Evolutionary conservation across 1,140 invertebrate genomes (phyloP).

Genomic region (Camponotus vicinus): DNA sequence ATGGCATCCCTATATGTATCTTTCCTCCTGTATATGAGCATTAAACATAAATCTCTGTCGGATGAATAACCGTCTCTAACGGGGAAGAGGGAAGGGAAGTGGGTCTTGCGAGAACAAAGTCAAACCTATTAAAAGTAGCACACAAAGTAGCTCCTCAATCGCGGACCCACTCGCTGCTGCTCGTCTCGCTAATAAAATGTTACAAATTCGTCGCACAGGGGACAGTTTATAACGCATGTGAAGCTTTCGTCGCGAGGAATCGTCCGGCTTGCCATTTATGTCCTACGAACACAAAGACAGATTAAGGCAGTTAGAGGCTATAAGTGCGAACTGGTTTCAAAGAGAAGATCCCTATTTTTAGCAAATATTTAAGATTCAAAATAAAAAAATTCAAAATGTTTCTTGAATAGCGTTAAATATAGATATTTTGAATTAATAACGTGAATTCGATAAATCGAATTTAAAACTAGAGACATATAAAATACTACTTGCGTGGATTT

Average conservation of each 20-base stretch:
- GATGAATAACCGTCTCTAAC: constrained; percentile 78
- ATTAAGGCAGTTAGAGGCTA: constrained; percentile 14
- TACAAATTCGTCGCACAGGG: constrained; percentile 83
- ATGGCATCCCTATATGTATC: constrained; percentile 71
- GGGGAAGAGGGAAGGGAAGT: constrained; percentile 48
- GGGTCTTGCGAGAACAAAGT: constrained; percentile 79
- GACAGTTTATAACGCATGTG: constrained; percentile 80
- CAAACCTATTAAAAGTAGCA: constrained; percentile 79
- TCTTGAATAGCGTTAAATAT: not conserved
- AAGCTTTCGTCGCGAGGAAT: constrained; percentile 77
- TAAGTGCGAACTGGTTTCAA: not conserved
- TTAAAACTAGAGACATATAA: not conserved
- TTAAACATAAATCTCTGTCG: constrained; percentile 76
- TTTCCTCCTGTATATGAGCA: constrained; percentile 65
- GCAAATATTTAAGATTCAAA: not conserved
- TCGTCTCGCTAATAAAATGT: constrained; percentile 82
- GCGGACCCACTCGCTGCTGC: constrained; percentile 38
- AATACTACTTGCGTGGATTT: not conserved
- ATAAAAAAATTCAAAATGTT: not conserved
- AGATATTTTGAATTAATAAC: not conserved
- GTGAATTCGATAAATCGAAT: not conserved
- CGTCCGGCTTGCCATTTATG: constrained; percentile 50
- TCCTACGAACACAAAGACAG: constrained; percentile 17
- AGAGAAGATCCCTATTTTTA: not conserved
- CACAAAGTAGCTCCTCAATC: constrained; percentile 78